phyloP scores from a whole-genome alignment of 2,797 vertebrate species.

The Paratrypauchen microcephalus region DNA sequence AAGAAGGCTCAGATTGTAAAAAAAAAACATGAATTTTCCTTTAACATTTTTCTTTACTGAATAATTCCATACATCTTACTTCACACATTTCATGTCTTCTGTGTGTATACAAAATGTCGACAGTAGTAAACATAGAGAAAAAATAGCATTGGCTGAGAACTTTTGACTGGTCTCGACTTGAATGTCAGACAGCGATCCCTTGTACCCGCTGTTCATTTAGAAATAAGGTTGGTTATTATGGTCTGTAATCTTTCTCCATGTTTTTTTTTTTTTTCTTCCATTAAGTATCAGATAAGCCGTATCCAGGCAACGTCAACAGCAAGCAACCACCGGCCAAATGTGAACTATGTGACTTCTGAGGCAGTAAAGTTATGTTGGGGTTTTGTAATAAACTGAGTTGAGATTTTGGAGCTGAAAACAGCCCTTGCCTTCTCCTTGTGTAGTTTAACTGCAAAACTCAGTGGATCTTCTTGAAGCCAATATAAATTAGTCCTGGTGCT shows the following conservation, averaged over 20 bases:
- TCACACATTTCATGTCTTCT: too few relatives aligned
- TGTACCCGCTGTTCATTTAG: slow-evolving; percentile 46
- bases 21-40: too few relatives aligned
- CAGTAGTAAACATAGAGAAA: not conserved
- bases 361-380: slow-evolving; percentile 20
- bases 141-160: too few relatives aligned
- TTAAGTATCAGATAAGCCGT: slow-evolving; percentile 45
- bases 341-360: slow-evolving; percentile 41
- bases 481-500: too few relatives aligned
- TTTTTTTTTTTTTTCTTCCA: slow-evolving; percentile 28
- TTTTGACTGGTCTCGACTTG: slow-evolving; percentile 21
- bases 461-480: too few relatives aligned
- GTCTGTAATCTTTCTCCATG: slow-evolving; percentile 51
- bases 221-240: slow-evolving; percentile 60
- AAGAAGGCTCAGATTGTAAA: too few relatives aligned
- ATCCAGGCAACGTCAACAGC: slow-evolving; percentile 64
- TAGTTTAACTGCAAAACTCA: too few relatives aligned
- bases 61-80: too few relatives aligned
- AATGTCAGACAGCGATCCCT: slow-evolving; percentile 47
- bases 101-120: too few relatives aligned
- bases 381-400: not conserved
- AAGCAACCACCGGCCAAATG: slow-evolving; percentile 29
- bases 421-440: too few relatives aligned
- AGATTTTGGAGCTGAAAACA: too few relatives aligned
- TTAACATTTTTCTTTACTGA: too few relatives aligned